Evolutionary conservation across 2,888 invertebrate genomes (phyloP).

Genomic region (Rapana venosa): DNA sequence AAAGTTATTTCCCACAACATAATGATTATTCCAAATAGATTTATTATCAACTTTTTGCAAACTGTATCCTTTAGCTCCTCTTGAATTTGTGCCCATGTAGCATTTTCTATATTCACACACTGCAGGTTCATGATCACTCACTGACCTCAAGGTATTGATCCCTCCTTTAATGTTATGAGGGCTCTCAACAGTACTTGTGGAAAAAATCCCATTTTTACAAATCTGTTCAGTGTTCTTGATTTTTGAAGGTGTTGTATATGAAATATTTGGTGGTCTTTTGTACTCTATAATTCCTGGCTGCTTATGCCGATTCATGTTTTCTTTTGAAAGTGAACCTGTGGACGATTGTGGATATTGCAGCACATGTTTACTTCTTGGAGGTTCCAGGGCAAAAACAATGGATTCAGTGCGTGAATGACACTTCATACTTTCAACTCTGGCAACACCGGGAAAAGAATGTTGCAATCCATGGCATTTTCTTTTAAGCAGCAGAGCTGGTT

Average conservation of each 20-base stretch:
- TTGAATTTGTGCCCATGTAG: not conserved
- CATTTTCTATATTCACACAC: not conserved
- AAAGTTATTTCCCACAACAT: not conserved
- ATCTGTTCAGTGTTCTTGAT: no score
- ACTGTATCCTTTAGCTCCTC: not conserved
- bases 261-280: not conserved
- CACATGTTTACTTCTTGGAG: not conserved
- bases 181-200: not conserved
- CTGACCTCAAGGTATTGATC: not conserved
- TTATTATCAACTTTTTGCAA: not conserved
- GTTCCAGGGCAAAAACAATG: not conserved
- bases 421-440: not conserved
- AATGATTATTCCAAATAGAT: not conserved
- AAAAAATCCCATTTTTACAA: not conserved
- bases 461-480: not conserved
- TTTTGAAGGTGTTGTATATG: not conserved
- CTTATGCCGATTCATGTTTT: not conserved
- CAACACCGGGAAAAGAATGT: not conserved
- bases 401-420: not conserved
- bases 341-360: not conserved
- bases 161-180: not conserved
- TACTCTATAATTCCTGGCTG: not conserved
- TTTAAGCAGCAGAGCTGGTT: not conserved
- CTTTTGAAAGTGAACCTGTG: not conserved
- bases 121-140: not conserved